Conservation (phyloP, 1,140 invertebrate species). For the Aethina tumida region DNA sequence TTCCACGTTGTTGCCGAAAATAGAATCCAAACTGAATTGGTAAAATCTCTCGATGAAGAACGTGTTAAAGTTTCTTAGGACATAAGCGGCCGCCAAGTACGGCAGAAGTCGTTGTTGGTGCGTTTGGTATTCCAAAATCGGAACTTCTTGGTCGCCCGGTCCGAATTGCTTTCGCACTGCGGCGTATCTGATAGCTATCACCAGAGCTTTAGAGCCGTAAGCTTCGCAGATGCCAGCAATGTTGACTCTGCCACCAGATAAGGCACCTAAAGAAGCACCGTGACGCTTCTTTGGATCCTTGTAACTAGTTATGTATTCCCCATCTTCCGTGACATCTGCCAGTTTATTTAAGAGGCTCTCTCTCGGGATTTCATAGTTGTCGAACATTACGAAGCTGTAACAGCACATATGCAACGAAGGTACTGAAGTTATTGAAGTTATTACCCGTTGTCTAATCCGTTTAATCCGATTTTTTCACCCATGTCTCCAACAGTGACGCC, state of each 20-base stretch:
- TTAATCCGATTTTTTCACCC: slow-evolving; percentile 77
- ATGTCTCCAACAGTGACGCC: slow-evolving; percentile 68
- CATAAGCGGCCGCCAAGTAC: slow-evolving; percentile 72
- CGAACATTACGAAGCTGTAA: slow-evolving; percentile 71
- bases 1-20: slow-evolving; percentile 24
- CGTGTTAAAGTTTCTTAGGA: slow-evolving; percentile 60
- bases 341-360: slow-evolving; percentile 76
- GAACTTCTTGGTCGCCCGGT: slow-evolving; percentile 57
- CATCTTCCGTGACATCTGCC: slow-evolving; percentile 75
- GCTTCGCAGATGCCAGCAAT: slow-evolving; percentile 62
- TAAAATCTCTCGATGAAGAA: slow-evolving; percentile 31
- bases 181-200: slow-evolving; percentile 84
- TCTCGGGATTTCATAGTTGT: slow-evolving; percentile 75
- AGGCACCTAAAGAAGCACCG: slow-evolving; percentile 69
- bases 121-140: slow-evolving; percentile 84
- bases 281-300: slow-evolving; percentile 67
- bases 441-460: slow-evolving; percentile 82
- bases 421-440: slow-evolving; percentile 1
- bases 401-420: too few relatives aligned
- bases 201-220: slow-evolving; percentile 59
- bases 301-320: slow-evolving; percentile 67
- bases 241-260: slow-evolving; percentile 71
- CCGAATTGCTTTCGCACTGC: slow-evolving; percentile 85
- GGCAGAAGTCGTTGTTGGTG: slow-evolving; percentile 90
- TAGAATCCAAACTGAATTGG: slow-evolving; percentile 28